Evolutionary conservation across 2,113 vertebrate genomes (phyloP).

Genomic region (Dipodomys stephensi): DNA sequence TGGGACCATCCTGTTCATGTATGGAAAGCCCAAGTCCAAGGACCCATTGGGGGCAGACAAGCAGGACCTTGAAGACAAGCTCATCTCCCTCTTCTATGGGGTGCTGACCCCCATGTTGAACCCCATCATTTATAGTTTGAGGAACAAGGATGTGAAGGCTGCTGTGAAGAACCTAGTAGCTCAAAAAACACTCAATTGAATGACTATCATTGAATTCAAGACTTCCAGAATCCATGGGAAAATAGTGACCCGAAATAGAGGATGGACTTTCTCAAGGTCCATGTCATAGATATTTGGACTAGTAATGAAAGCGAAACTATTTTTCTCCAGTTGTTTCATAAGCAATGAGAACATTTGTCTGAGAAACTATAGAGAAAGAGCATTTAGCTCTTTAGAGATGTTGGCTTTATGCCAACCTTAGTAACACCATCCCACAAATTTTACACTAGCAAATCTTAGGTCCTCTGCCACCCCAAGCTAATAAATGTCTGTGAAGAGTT

Average conservation of each 20-base stretch:
- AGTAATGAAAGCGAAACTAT: background rate
- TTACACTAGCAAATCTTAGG: background rate
- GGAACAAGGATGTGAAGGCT: constrained; percentile 74
- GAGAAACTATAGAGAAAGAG: background rate
- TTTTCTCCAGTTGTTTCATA: background rate
- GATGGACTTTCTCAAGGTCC: background rate
- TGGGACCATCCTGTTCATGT: constrained; percentile 73
- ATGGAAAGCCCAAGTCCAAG: constrained; percentile 69
- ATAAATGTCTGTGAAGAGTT: background rate
- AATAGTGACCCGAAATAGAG: background rate
- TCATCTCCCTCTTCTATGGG: constrained; percentile 78
- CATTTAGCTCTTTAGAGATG: background rate
- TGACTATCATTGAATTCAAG: background rate
- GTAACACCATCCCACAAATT: background rate
- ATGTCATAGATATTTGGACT: background rate
- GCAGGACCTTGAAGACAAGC: constrained; percentile 69
- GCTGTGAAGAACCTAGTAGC: constrained; percentile 28
- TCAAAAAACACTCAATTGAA: background rate
- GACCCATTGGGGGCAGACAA: background rate
- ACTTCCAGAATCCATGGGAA: background rate
- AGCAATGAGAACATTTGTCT: background rate
- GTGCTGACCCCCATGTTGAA: constrained; percentile 80
- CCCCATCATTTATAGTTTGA: constrained; percentile 79
- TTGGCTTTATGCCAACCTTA: background rate
- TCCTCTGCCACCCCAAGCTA: background rate